Percentiles rank a stretch among this genome's conserved stretches.
Evolutionary conservation across 2,113 vertebrate species (phyloP).

Genomic region (Erythrolamprus reginae): DNA sequence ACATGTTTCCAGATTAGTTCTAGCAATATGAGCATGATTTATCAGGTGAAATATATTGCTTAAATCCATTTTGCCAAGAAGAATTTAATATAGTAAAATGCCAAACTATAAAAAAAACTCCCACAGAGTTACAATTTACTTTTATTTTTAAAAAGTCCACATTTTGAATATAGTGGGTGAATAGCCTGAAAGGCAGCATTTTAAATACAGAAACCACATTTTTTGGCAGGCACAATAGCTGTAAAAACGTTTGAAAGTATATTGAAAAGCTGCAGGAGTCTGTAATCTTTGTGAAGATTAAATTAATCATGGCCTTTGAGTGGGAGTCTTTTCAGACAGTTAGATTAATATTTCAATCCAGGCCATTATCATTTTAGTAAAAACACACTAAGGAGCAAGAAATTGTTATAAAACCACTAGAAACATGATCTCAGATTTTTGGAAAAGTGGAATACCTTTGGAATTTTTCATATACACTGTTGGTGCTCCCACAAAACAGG

Average conservation of each 20-base stretch:
- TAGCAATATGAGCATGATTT: neutral
- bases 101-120: neutral
- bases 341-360: neutral
- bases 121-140: neutral
- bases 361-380: neutral
- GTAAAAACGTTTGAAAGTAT: neutral
- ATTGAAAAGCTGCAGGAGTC: neutral
- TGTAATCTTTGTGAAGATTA: neutral
- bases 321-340: neutral
- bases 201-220: neutral
- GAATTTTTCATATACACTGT: neutral
- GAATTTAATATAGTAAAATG: neutral
- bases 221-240: neutral
- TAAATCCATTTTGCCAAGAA: neutral
- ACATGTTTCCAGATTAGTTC: neutral
- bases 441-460: neutral
- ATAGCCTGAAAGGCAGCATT: neutral
- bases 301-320: neutral
- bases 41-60: neutral
- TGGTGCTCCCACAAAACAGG: neutral
- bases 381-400: neutral
- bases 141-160: neutral
- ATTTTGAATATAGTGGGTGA: neutral
- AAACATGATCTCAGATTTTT: neutral
- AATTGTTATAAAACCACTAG: neutral